These are phyloP conservation scores for Liolophura sinensis DNA, from an alignment of 1,140 invertebrate species.

Conservation along the genomic window DNA sequence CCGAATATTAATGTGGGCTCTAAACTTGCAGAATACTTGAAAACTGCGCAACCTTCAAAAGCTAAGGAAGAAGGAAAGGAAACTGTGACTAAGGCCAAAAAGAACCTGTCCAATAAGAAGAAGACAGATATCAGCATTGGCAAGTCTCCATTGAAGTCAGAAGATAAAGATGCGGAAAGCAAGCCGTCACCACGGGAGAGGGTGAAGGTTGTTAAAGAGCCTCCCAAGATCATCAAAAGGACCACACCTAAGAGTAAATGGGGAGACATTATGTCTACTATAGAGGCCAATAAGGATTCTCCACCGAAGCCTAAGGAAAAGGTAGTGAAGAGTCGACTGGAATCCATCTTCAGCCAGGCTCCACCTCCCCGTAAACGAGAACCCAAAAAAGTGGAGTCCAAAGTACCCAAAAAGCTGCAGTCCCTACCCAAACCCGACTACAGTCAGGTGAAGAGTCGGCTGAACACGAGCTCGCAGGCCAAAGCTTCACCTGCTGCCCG, in stretches of 20 bases:
- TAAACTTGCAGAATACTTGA: constrained; percentile 48
- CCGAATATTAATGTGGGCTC: constrained; percentile 53
- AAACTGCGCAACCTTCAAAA: constrained; percentile 35
- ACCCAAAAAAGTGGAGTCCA: constrained; percentile 17
- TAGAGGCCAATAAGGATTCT: constrained; percentile 49
- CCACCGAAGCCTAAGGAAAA: constrained; percentile 50
- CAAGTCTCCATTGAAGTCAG: too few species aligned
- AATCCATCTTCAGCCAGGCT: constrained; percentile 37
- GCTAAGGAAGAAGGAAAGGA: constrained; percentile 28
- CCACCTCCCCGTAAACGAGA: constrained; percentile 10
- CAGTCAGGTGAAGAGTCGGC: constrained; percentile 51
- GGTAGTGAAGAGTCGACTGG: constrained; percentile 50
- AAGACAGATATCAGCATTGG: constrained; percentile 5
- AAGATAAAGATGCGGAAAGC: background rate
- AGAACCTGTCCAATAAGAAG: constrained; percentile 17
- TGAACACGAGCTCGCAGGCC: constrained; percentile 30
- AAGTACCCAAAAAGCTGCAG: constrained; percentile 31
- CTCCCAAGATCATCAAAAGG: constrained; percentile 45
- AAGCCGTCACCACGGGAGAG: background rate
- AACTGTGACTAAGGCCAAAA: background rate
- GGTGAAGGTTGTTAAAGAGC: constrained; percentile 29
- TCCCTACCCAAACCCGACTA: constrained; percentile 43
- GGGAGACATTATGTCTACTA: constrained; percentile 57
- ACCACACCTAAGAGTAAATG: constrained; percentile 56
- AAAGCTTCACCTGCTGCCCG: constrained; percentile 3